Evolutionary conservation across 2,113 vertebrate species (phyloP).

Genomic region (Tinamus guttatus): DNA sequence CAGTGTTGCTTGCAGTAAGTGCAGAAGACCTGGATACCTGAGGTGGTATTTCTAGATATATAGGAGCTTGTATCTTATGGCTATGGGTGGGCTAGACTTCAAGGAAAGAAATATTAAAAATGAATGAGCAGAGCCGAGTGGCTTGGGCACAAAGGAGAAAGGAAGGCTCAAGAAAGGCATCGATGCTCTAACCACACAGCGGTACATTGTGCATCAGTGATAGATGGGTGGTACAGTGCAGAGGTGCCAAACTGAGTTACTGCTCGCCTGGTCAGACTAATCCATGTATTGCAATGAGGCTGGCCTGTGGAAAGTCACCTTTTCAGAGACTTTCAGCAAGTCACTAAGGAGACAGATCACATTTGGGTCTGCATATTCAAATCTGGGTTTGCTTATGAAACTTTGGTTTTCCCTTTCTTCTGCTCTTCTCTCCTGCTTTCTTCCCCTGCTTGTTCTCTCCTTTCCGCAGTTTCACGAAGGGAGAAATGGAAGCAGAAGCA

Average conservation of each 20-base stretch:
- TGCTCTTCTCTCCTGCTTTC: not conserved
- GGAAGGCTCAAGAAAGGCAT: slow-evolving; percentile 72
- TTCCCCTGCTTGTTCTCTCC: not conserved
- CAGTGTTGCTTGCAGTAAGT: not conserved
- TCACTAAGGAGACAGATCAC: not conserved
- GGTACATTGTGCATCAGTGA: slow-evolving; percentile 72
- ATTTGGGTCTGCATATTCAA: not conserved
- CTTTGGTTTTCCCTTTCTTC: not conserved
- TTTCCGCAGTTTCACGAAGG: not conserved
- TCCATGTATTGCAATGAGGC: not conserved
- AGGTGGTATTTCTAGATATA: not conserved
- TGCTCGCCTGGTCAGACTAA: slow-evolving; percentile 20
- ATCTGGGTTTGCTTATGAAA: not conserved
- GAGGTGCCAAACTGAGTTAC: slow-evolving; percentile 71
- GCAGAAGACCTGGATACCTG: not conserved
- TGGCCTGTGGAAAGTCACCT: not conserved
- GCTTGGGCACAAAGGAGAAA: slow-evolving; percentile 23
- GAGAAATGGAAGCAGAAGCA: not conserved
- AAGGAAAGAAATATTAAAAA: slow-evolving; percentile 70
- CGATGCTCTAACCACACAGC: slow-evolving; percentile 77
- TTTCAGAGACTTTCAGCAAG: not conserved
- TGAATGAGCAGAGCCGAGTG: slow-evolving; percentile 65
- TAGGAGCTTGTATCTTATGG: slow-evolving; percentile 12
- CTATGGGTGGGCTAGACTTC: slow-evolving; percentile 25
- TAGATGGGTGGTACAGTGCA: slow-evolving; percentile 65